Evolutionary conservation across 2,113 vertebrate species (phyloP).

Genomic region (Herpetotheres cachinnans): DNA sequence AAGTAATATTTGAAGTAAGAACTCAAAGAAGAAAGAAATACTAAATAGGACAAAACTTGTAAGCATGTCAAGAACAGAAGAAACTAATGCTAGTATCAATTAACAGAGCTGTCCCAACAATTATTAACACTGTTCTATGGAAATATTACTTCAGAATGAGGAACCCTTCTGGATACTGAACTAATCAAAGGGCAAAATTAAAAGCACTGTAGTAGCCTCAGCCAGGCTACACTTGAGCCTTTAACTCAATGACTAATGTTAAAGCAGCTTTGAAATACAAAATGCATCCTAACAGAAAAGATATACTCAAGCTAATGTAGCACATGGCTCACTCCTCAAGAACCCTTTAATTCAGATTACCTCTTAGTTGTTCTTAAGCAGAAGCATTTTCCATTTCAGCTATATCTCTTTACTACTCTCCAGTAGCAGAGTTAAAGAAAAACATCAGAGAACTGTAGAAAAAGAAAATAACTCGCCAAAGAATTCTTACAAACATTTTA

Average conservation of each 20-base stretch:
- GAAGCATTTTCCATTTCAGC: background rate
- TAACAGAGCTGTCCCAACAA: background rate
- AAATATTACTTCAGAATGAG: background rate
- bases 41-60: background rate
- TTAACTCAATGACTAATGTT: background rate
- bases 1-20: background rate
- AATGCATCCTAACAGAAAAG: background rate
- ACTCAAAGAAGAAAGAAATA: background rate
- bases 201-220: background rate
- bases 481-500: background rate
- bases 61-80: background rate
- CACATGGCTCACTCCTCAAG: background rate
- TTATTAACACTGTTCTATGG: background rate
- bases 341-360: background rate
- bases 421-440: background rate
- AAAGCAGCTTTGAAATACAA: background rate
- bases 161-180: background rate
- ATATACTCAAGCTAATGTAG: background rate
- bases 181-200: background rate
- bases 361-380: background rate
- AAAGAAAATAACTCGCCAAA: background rate
- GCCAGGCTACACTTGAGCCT: background rate
- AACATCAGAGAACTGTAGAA: background rate
- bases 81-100: background rate
- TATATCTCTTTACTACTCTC: background rate